Evolutionary conservation across 2,888 invertebrate species (phyloP).

Genomic region (Ashinkailepas kermadecensis): DNA sequence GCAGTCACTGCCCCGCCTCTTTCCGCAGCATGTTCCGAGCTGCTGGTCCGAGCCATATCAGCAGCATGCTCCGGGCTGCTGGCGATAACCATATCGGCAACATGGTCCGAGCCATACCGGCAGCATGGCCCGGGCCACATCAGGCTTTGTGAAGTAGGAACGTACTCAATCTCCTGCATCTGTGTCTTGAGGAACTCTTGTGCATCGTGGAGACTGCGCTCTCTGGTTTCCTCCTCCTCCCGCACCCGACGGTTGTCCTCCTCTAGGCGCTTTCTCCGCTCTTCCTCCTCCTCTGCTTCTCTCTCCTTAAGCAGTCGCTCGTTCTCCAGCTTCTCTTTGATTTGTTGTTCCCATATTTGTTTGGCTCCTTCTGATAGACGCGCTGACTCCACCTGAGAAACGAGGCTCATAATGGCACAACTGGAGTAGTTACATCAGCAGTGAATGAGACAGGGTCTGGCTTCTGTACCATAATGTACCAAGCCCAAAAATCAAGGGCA

Average conservation of each 20-base stretch:
- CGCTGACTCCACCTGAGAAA: not conserved
- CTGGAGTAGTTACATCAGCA: too few relatives aligned
- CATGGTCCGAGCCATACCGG: too few relatives aligned
- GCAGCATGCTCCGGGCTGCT: too few relatives aligned
- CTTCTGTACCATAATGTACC: too few relatives aligned
- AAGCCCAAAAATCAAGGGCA: too few relatives aligned
- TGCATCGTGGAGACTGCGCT: slow-evolving; percentile 20
- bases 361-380: not conserved
- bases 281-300: slow-evolving; percentile 9
- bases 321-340: not conserved
- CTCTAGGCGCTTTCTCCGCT: not conserved
- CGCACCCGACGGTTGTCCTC: not conserved
- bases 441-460: too few relatives aligned
- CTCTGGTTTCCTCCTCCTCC: not conserved
- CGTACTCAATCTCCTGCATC: not conserved
- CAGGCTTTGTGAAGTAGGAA: not conserved
- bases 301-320: not conserved
- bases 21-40: too few relatives aligned
- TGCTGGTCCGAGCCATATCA: too few relatives aligned
- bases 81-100: too few relatives aligned
- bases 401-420: too few relatives aligned
- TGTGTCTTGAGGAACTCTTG: not conserved
- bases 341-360: slow-evolving; percentile 2
- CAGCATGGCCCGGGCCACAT: too few relatives aligned
- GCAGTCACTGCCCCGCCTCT: too few relatives aligned